Percentiles rank a stretch among this genome's conserved stretches.
These are phyloP conservation scores for Microplitis demolitor DNA, from an alignment of 1,140 invertebrate species.

Conservation along the genomic window DNA sequence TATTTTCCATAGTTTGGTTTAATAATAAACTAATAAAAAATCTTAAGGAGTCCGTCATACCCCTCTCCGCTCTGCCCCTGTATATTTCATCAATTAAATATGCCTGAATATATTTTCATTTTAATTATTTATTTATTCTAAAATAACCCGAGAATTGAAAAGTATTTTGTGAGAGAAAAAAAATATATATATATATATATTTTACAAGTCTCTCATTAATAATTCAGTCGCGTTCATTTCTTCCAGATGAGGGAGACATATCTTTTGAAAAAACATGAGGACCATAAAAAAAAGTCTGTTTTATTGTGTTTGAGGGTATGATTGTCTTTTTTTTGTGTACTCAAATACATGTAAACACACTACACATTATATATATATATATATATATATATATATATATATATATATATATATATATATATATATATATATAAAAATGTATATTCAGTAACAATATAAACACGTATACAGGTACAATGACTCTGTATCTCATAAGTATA, in stretches of 20 bases:
- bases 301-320: neutral
- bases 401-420: neutral
- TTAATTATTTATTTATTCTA: too few species aligned
- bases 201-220: slow-evolving; percentile 35
- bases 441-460: neutral
- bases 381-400: neutral
- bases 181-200: too few species aligned
- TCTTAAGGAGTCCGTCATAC: too few species aligned
- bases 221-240: slow-evolving; percentile 36
- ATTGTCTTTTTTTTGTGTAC: neutral
- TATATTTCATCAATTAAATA: too few species aligned
- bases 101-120: too few species aligned
- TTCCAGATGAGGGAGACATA: slow-evolving; percentile 12
- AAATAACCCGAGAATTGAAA: too few species aligned
- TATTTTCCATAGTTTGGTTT: too few species aligned
- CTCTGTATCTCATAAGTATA: neutral
- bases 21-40: too few species aligned
- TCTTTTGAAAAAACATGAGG: slow-evolving; percentile 34
- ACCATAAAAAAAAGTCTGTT: slow-evolving; percentile 37
- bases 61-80: too few species aligned
- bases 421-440: neutral
- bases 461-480: neutral
- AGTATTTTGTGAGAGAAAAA: too few species aligned
- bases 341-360: neutral
- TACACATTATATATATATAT: neutral